Base-by-base conservation (phyloP, 2,888 invertebrate species). In the Agrochola macilenta region DNA sequence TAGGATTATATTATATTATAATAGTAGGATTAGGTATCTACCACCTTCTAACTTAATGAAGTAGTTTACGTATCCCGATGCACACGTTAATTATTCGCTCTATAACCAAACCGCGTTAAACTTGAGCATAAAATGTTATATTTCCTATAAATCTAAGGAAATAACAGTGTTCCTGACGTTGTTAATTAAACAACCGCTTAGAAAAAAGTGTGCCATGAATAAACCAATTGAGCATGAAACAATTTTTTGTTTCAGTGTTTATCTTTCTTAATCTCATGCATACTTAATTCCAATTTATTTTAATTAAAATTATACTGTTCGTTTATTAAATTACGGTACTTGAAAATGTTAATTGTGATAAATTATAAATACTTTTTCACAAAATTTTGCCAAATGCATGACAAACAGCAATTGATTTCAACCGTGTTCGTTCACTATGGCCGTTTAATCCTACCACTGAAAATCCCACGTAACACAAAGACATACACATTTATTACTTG, bases 161-260 rank as follows among this genome's bases (percentile, higher is more conserved):
- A 71, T 79, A 81, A 79, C 81, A 61, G 83, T 78, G 70, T 52
- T 68, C 52, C 49, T 78, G 71, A 71, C 64, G 49, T 74, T 75
- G 75, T 60, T 81, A 74, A 82, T 84, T 81, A 80, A 74, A 80
- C 75, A 54, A 63, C 54, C 54, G 65, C 54, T 68, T 49, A 30
- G 30, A 65, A 83, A 82, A 76, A 83, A 84, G 39, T 60, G 61
- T 43, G 68, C 72, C 82, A 83, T 83, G 82, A 85, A 83, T 83
- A 83, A 85, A 81, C 30, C 72, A 70, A 85, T 83, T 85, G 76
- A 83, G 82, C 83, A 58, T 83, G 72, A 76, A 83, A 85, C 69
- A 14, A 73, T 81, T 77, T 83, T 76, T 81, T 83, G 57, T 69
- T 68, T 69, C 58, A 63, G 66, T 54, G 39, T 69, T 81, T 69